These are phyloP conservation scores for Melolontha melolontha DNA, from an alignment of 2,888 invertebrate genomes.

Conservation along the genomic window DNA sequence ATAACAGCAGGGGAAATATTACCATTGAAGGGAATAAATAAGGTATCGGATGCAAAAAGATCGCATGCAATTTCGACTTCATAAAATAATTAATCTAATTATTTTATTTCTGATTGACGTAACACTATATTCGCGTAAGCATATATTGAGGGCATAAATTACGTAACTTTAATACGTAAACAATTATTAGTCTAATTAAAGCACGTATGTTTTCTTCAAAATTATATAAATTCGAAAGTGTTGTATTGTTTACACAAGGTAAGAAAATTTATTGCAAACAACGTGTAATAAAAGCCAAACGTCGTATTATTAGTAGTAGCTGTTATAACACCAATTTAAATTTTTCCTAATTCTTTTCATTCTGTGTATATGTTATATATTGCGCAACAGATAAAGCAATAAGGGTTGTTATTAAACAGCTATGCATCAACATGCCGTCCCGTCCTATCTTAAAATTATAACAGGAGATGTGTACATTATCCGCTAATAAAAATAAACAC, in stretches of 20 bases:
- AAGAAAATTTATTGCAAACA: constrained; percentile 41
- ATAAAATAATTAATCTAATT: too few species aligned
- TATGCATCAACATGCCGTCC: constrained; percentile 36
- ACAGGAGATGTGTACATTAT: constrained; percentile 42
- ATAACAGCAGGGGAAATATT: too few species aligned
- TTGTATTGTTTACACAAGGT: constrained; percentile 31
- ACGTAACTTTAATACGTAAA: too few species aligned
- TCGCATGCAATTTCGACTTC: too few species aligned
- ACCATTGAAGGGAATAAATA: too few species aligned
- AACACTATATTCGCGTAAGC: too few species aligned
- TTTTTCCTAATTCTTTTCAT: constrained; percentile 38
- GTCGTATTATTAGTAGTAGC: constrained; percentile 41
- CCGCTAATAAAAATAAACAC: constrained; percentile 43
- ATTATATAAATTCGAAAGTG: constrained; percentile 32
- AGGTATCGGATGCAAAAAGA: too few species aligned
- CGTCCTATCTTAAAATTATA: constrained; percentile 39
- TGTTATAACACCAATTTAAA: constrained; percentile 40
- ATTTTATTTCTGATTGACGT: too few species aligned
- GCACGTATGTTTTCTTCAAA: constrained; percentile 21
- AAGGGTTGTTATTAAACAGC: constrained; percentile 43
- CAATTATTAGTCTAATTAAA: constrained; percentile 6
- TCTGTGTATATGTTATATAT: constrained; percentile 42
- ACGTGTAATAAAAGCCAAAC: constrained; percentile 42
- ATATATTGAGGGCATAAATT: too few species aligned
- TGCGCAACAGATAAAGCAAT: constrained; percentile 41